These are phyloP conservation scores for Oreochromis grahami DNA, from an alignment of 2,797 vertebrate species.

Conservation along the genomic window DNA sequence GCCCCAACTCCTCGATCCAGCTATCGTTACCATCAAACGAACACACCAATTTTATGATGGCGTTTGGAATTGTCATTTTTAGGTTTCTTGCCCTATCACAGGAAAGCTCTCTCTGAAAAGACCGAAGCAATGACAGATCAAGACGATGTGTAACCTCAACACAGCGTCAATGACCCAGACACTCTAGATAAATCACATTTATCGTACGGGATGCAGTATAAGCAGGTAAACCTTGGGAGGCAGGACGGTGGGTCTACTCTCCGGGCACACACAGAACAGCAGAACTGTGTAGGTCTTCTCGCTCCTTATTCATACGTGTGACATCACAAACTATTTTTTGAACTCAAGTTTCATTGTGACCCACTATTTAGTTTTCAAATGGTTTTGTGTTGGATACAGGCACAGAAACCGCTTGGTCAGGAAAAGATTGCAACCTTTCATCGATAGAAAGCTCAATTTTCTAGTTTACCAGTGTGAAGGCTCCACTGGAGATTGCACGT, in stretches of 20 bases:
- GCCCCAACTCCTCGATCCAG: background rate
- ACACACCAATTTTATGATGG: constrained; percentile 22
- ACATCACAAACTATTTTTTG: background rate
- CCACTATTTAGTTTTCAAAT: background rate
- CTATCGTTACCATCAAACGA: constrained; percentile 41
- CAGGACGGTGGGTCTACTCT: background rate
- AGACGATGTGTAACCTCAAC: background rate
- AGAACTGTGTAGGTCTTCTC: background rate
- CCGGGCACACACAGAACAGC: background rate
- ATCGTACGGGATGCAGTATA: background rate
- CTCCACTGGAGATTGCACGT: background rate
- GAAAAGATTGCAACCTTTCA: background rate
- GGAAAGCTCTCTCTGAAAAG: constrained; percentile 1
- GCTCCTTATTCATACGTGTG: background rate
- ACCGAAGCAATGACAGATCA: constrained; percentile 5
- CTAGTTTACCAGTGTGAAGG: background rate
- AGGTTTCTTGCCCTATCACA: constrained; percentile 1
- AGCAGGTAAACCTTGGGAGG: background rate
- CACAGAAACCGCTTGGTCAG: background rate
- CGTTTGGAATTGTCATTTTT: constrained; percentile 31
- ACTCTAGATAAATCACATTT: background rate
- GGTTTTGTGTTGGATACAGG: background rate
- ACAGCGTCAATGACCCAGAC: background rate
- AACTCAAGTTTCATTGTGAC: background rate
- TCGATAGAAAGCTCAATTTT: background rate